Base-by-base conservation (phyloP, 2,797 vertebrate species). In the Macroramphosus scolopax region DNA sequence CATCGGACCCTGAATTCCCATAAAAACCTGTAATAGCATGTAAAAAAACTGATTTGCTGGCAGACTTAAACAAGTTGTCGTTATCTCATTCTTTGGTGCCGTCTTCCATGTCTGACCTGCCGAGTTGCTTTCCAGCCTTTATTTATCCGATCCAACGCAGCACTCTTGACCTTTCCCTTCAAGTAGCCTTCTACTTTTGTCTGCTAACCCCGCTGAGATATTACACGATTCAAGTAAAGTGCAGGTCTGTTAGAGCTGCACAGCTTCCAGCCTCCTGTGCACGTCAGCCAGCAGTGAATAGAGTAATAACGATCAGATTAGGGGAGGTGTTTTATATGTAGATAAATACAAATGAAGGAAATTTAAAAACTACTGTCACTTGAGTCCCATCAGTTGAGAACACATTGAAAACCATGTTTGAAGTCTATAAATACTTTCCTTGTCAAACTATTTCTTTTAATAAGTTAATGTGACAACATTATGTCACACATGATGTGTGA, bases 211-310 rank as follows among this genome's bases (percentile, higher is more conserved):
- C n/a, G 37, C 34, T 11, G 46, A 63, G 44, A 47, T 18, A 48
- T 50, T 43, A 43, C 49, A 52, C 35, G 28, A 51, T 31, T n/a
- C 33, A 42, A 40, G 26, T 26, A 47, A 28, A 64, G 51, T 58
- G 41, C 59, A 43, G 50, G 45, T 41, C 73, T 66, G 63, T 69
- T 72, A 71, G 50, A 53, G 43, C 55, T 38, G 52, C 55, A 68
- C 51, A 41, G 22, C 68, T 40, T 56, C 67, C 20, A 41, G 22
- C 41, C 34, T 56, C 14, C 44, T 34, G 30, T 60, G 60, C 34
- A 52, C 44, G 62, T 60, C 74, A 63, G 55, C 45, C 30, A 22
- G 48, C 55, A 49, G 49, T 54, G 63, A 75, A 67, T 40, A 64
- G 48, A 51, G 54, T 45, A 33, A 53, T 70, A 71, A 60, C 39